A percentile compares a stretch with the other conserved stretches of the same genome.
phyloP scores from a whole-genome alignment of 2,888 invertebrate species.

The Netelia virgata region DNA sequence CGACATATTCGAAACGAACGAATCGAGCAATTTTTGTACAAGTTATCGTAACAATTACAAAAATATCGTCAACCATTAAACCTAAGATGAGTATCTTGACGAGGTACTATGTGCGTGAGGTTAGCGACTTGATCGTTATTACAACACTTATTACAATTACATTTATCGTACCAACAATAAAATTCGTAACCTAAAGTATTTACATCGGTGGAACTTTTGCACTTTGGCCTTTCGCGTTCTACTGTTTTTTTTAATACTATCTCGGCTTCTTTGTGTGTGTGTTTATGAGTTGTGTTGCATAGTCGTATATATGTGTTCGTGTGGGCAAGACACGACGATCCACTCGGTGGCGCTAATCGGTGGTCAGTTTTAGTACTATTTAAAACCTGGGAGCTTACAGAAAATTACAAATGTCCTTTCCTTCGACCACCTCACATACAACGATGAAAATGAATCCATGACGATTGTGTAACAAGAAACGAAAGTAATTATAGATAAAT shows the following conservation, averaged over 20 bases:
- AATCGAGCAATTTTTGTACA: neutral
- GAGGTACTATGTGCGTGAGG: neutral
- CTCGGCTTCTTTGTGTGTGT: slow-evolving; percentile 36
- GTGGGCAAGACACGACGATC: neutral
- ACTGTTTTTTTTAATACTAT: slow-evolving; percentile 49
- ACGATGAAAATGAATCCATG: too few species aligned
- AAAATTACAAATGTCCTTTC: too few species aligned
- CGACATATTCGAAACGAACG: neutral
- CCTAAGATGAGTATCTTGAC: slow-evolving; percentile 35
- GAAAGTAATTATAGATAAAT: neutral
- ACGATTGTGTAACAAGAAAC: too few species aligned
- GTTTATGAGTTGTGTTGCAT: neutral
- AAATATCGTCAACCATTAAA: slow-evolving; percentile 15
- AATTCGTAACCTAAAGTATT: slow-evolving; percentile 9
- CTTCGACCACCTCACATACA: too few species aligned
- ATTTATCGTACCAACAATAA: neutral
- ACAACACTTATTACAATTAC: neutral
- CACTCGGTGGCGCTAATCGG: too few species aligned
- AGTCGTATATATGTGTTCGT: neutral
- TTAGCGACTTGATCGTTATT: slow-evolving; percentile 2
- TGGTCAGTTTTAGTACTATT: too few species aligned
- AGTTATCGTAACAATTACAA: neutral
- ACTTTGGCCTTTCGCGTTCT: slow-evolving; percentile 38
- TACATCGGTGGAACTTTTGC: slow-evolving; percentile 48
- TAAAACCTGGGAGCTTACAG: too few species aligned